These are phyloP conservation scores for Cyprinodon diabolis DNA, from an alignment of 2,797 vertebrate species.

Conservation along the genomic window DNA sequence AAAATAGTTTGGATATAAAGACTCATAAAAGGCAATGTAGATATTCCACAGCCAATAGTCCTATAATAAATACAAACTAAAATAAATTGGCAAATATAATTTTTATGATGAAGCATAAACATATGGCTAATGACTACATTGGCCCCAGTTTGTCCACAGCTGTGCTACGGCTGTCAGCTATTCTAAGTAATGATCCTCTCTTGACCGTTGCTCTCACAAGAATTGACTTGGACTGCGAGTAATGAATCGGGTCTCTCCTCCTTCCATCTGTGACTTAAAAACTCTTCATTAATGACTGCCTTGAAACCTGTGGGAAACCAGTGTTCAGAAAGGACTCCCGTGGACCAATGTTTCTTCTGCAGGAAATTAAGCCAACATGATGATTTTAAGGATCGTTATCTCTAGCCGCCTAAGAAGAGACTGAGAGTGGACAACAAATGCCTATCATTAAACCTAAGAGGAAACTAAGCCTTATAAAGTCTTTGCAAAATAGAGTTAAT, in stretches of 20 bases:
- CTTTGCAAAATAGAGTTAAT: conserved; percentile 22
- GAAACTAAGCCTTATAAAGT: conserved; percentile 9
- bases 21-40: conserved; percentile 18
- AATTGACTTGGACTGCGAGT: conserved; percentile 24
- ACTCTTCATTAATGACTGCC: conserved; percentile 51
- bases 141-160: conserved; percentile 10
- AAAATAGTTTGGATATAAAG: background rate
- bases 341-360: conserved; percentile 13
- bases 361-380: conserved; percentile 33
- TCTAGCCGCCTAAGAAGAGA: conserved; percentile 45
- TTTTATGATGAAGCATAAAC: conserved; percentile 8
- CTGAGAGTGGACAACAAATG: conserved; percentile 18
- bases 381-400: conserved; percentile 62
- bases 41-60: conserved; percentile 19
- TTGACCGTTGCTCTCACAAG: conserved; percentile 9
- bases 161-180: conserved; percentile 6
- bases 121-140: conserved; percentile 10
- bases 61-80: conserved; percentile 5
- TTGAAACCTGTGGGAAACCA: conserved; percentile 25
- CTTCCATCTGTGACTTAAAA: conserved; percentile 44
- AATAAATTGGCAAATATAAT: conserved; percentile 3
- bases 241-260: conserved; percentile 35
- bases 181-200: conserved; percentile 14
- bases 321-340: conserved; percentile 31
- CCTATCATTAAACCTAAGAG: conserved; percentile 29